Conservation (phyloP, 2,888 invertebrate species). For the Oeneis ivallda region DNA sequence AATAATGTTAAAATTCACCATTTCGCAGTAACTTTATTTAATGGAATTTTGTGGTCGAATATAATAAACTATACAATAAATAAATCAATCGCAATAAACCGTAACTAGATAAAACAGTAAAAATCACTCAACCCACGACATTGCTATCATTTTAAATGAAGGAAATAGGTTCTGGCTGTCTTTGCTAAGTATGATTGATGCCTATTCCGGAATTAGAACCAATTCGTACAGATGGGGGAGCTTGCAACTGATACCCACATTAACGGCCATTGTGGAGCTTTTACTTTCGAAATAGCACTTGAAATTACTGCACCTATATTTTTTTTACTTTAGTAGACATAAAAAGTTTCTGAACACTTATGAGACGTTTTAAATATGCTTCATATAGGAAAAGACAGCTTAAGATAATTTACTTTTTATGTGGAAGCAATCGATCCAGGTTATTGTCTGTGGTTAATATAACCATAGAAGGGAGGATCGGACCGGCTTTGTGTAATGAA, state of each 20-base stretch:
- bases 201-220: slow-evolving; percentile 63
- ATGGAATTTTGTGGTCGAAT: neutral
- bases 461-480: neutral
- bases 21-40: neutral
- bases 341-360: slow-evolving; percentile 11
- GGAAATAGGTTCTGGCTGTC: slow-evolving; percentile 54
- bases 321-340: slow-evolving; percentile 7
- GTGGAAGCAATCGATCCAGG: neutral
- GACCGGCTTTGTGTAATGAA: neutral
- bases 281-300: slow-evolving; percentile 13
- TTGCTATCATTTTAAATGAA: slow-evolving; percentile 45
- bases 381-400: neutral
- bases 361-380: neutral
- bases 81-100: neutral
- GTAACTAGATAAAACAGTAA: slow-evolving; percentile 16
- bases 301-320: too few relatives aligned
- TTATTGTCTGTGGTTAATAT: neutral
- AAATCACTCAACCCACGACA: slow-evolving; percentile 29
- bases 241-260: slow-evolving; percentile 36
- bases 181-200: slow-evolving; percentile 74
- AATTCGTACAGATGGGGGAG: slow-evolving; percentile 65
- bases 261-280: slow-evolving; percentile 17
- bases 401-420: neutral
- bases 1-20: neutral
- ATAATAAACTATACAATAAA: too few relatives aligned